Conservation (phyloP, 1,140 invertebrate species). For the Musca domestica region DNA sequence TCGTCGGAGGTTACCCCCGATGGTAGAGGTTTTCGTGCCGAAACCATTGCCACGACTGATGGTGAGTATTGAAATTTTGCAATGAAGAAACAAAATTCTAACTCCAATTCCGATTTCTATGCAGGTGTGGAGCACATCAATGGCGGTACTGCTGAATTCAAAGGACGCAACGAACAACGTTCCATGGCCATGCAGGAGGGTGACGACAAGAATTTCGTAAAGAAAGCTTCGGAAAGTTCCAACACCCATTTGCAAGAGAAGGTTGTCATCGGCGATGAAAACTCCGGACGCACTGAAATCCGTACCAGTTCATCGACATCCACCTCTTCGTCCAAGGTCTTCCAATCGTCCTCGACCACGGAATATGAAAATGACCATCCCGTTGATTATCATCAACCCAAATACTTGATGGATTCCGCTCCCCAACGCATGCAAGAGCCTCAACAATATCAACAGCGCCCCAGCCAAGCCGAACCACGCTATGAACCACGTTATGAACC, state of each 20-base stretch:
- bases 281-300: slow-evolving; percentile 51
- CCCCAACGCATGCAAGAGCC: slow-evolving; percentile 15
- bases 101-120: slow-evolving; percentile 8
- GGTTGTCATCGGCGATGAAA: slow-evolving; percentile 58
- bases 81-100: not conserved
- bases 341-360: slow-evolving; percentile 42
- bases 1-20: slow-evolving; percentile 54
- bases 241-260: slow-evolving; percentile 62
- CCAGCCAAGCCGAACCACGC: slow-evolving; percentile 31
- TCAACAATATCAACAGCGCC: slow-evolving; percentile 23
- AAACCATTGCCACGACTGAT: slow-evolving; percentile 48
- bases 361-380: slow-evolving; percentile 33
- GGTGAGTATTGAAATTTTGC: slow-evolving; percentile 37
- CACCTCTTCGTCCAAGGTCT: slow-evolving; percentile 41
- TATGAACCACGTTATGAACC: slow-evolving; percentile 21
- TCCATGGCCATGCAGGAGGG: slow-evolving; percentile 61
- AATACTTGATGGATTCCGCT: slow-evolving; percentile 36
- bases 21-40: slow-evolving; percentile 53
- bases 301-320: slow-evolving; percentile 47
- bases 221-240: slow-evolving; percentile 58
- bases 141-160: slow-evolving; percentile 61
- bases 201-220: slow-evolving; percentile 63
- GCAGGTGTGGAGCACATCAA: slow-evolving; percentile 61
- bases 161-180: slow-evolving; percentile 60
- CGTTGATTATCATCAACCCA: slow-evolving; percentile 16